Evolutionary conservation across 2,888 invertebrate genomes (phyloP).

Genomic region (Agrotis exclamationis): DNA sequence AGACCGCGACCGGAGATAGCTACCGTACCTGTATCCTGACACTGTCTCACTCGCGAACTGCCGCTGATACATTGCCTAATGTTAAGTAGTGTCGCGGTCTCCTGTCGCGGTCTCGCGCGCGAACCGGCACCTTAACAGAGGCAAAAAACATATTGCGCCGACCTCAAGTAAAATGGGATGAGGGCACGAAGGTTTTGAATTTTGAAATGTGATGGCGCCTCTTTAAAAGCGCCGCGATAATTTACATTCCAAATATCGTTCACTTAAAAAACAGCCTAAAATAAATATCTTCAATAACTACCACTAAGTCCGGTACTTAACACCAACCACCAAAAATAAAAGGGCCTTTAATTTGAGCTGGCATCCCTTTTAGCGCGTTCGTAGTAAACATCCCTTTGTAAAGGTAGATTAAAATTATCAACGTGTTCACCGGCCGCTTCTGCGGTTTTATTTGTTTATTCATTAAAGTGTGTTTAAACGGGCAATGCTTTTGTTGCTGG

Average conservation of each 20-base stretch:
- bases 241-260: background rate
- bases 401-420: conserved; percentile 81
- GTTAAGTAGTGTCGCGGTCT: too few species aligned
- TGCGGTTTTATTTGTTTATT: conserved; percentile 73
- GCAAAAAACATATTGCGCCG: too few species aligned
- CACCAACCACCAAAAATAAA: conserved; percentile 70
- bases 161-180: too few species aligned
- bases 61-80: too few species aligned
- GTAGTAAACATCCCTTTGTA: conserved; percentile 74
- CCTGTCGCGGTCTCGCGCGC: too few species aligned
- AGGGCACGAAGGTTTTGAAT: too few species aligned
- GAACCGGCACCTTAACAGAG: too few species aligned
- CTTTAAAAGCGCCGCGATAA: too few species aligned
- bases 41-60: too few species aligned
- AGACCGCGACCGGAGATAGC: too few species aligned
- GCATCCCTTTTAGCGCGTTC: conserved; percentile 78
- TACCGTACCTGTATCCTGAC: too few species aligned
- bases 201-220: too few species aligned
- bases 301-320: conserved; percentile 55
- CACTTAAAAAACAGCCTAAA: background rate
- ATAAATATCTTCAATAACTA: conserved; percentile 21
- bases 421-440: conserved; percentile 72
- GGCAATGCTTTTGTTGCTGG: background rate
- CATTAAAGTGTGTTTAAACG: conserved; percentile 31
- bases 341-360: conserved; percentile 75